These are phyloP conservation scores for Nemoura dubitans DNA, from an alignment of 2,888 invertebrate species.

Conservation along the genomic window DNA sequence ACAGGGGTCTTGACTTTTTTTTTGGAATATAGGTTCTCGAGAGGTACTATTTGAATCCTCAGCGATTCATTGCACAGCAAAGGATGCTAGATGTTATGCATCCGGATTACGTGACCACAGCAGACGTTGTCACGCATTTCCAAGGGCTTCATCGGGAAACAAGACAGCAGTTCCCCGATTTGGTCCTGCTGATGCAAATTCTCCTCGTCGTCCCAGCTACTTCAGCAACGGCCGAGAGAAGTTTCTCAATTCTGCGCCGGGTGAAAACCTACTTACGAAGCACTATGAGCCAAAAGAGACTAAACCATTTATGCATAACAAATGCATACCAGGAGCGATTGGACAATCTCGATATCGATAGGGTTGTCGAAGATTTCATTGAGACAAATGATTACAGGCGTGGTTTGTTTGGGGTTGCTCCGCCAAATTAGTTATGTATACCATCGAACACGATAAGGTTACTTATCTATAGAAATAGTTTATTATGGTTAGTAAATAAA, in stretches of 20 bases:
- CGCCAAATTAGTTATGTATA: not conserved
- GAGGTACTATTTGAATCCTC: conserved; percentile 15
- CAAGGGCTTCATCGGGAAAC: conserved; percentile 31
- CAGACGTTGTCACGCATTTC: conserved; percentile 27
- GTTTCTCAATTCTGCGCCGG: conserved; percentile 41
- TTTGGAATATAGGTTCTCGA: conserved; percentile 25
- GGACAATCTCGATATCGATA: conserved; percentile 3
- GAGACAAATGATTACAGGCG: conserved; percentile 10
- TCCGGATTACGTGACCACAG: conserved; percentile 19
- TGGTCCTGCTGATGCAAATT: conserved; percentile 13
- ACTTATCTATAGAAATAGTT: not conserved
- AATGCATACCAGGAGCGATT: conserved; percentile 21
- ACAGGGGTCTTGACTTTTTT: conserved; percentile 9
- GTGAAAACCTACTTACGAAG: conserved; percentile 38
- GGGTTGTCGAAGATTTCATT: conserved; percentile 9
- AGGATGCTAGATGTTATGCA: conserved; percentile 27
- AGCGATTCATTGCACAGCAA: conserved; percentile 30
- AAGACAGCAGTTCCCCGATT: conserved; percentile 25
- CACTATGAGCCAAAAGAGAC: conserved; percentile 28
- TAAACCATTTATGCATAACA: conserved; percentile 25
- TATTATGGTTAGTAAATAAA: not conserved
- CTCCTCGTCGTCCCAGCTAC: conserved; percentile 26
- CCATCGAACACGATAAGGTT: not conserved
- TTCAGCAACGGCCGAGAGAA: conserved; percentile 39
- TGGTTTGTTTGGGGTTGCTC: conserved; percentile 21